Base-by-base conservation (phyloP, 2,888 invertebrate genomes). In the Diplazon laetatorius region DNA sequence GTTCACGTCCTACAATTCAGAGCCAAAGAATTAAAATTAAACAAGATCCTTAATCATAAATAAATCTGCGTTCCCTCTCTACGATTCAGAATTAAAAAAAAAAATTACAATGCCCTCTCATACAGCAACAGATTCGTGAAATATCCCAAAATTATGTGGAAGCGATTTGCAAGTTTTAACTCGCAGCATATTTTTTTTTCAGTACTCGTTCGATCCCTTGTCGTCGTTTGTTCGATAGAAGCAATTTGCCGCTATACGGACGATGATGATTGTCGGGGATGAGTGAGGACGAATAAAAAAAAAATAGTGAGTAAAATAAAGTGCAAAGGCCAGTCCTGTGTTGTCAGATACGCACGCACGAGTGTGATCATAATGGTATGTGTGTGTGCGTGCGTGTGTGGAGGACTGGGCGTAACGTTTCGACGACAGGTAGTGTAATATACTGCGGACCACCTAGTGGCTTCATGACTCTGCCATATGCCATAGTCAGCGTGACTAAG, bases 381-480 rank as follows among this genome's bases (percentile, higher is more conserved):
- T 9, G 3, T 22, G n/a, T n/a, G n/a, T n/a, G n/a, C n/a, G n/a
- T n/a, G n/a, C n/a, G n/a, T n/a, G n/a, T n/a, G n/a, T 14, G 66
- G 68, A 52, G 60, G 63, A 63, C 50, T 44, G 75, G 78, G 69
- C 82, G 84, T 86, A 84, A 83, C 70, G 84, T 83, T 85, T 30
- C 84, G 89, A 85, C 89, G 89, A 90, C 90, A 90, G 90, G 90
- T 90, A 90, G 85, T 84, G 87, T 89, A 87, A 90, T 89, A 89
- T 89, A 89, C 84, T 84, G 84, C 85, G 85, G 90, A 89, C 90
- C 90, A 89, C 90, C 90, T 89, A 90, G 89, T 90, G 90, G 85
- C 89, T 89, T 89, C 88, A 87, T 87, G 89, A 90, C 88, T 89
- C 81, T 80, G 87, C 90, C 90, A 90, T 91, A 91, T 91, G 90